phyloP scores from a whole-genome alignment of 2,888 invertebrate species.

The Onthophagus sagittarius region DNA sequence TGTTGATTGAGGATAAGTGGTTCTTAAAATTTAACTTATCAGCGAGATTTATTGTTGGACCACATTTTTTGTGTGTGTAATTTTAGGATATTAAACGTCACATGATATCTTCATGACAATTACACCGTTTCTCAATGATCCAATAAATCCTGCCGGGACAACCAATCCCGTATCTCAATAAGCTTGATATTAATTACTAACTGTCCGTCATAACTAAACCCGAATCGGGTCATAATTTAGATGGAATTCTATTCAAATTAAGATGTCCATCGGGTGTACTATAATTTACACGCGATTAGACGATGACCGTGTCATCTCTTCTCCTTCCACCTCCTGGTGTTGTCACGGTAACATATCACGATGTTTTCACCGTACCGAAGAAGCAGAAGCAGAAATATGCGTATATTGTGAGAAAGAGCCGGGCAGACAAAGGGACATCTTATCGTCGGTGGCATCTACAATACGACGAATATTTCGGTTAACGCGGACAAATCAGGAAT shows the following conservation, averaged over 20 bases:
- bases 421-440: slow-evolving; percentile 4
- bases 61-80: neutral
- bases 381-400: slow-evolving; percentile 2
- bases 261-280: slow-evolving; percentile 16
- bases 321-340: neutral
- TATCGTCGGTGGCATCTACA: slow-evolving; percentile 3
- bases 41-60: neutral
- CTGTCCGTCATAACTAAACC: slow-evolving; percentile 11
- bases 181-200: slow-evolving; percentile 11
- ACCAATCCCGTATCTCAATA: neutral
- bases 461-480: slow-evolving; percentile 31
- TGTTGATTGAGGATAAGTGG: slow-evolving; percentile 1
- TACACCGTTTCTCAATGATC: neutral
- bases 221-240: slow-evolving; percentile 10
- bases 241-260: slow-evolving; percentile 19
- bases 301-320: slow-evolving; percentile 6
- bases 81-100: neutral
- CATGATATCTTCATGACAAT: neutral
- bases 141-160: neutral
- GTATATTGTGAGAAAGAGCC: neutral
- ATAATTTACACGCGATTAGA: slow-evolving; percentile 19
- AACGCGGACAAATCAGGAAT: slow-evolving; percentile 33
- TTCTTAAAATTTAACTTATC: neutral
- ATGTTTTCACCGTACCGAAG: neutral
- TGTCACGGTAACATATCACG: neutral